These are phyloP conservation scores for Folsomia candida DNA, from an alignment of 2,888 invertebrate genomes.

Conservation along the genomic window DNA sequence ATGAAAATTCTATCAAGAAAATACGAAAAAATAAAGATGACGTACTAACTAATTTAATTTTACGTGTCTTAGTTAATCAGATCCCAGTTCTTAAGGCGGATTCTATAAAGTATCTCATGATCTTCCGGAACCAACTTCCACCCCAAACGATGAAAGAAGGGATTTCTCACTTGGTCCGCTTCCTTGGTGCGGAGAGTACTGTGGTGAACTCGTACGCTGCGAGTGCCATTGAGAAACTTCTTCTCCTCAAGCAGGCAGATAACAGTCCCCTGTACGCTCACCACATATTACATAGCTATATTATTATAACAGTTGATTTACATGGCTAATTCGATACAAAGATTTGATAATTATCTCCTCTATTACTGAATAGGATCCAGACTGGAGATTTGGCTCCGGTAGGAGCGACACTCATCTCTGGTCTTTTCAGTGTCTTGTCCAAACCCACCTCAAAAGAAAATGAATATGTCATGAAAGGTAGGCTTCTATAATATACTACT, in stretches of 20 bases:
- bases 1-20: too few species aligned
- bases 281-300: neutral
- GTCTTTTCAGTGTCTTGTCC: slow-evolving; percentile 73
- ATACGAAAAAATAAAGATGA: too few species aligned
- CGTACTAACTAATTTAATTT: neutral
- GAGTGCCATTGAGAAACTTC: slow-evolving; percentile 81
- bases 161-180: slow-evolving; percentile 74
- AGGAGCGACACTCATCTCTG: slow-evolving; percentile 67
- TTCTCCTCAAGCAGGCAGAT: slow-evolving; percentile 68
- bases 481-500: neutral
- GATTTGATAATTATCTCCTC: slow-evolving; percentile 15
- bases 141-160: slow-evolving; percentile 70
- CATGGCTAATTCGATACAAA: neutral
- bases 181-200: slow-evolving; percentile 71
- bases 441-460: slow-evolving; percentile 80
- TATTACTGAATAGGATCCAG: slow-evolving; percentile 58
- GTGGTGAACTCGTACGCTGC: slow-evolving; percentile 96
- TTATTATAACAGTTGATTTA: neutral
- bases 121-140: slow-evolving; percentile 86
- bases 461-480: slow-evolving; percentile 95
- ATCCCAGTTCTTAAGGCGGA: slow-evolving; percentile 92
- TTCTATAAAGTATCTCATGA: slow-evolving; percentile 93
- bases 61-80: slow-evolving; percentile 66
- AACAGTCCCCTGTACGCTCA: slow-evolving; percentile 60
- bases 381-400: slow-evolving; percentile 66